A percentile compares a stretch with the other conserved stretches of the same genome.
Evolutionary conservation across 2,797 vertebrate genomes (phyloP).

Genomic region (Acanthurus tractus): DNA sequence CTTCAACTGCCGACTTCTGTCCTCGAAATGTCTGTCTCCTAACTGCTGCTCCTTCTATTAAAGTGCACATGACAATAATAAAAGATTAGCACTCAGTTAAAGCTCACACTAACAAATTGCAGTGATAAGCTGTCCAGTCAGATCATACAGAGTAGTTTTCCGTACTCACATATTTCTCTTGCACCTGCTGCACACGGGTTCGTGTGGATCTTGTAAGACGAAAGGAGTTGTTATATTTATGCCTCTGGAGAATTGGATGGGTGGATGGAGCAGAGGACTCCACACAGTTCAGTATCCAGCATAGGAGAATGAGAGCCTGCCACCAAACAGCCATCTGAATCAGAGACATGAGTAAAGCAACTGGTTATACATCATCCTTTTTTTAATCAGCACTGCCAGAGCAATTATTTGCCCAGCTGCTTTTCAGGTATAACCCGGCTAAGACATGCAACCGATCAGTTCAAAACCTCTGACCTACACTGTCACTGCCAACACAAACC

Average conservation of each 20-base stretch:
- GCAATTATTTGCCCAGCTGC: background rate
- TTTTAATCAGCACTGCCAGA: background rate
- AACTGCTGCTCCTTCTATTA: conserved; percentile 80
- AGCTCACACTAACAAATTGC: background rate
- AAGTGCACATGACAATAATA: background rate
- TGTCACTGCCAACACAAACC: conserved; percentile 15
- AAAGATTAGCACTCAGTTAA: background rate
- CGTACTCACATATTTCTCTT: conserved; percentile 82
- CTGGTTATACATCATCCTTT: background rate
- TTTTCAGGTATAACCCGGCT: background rate
- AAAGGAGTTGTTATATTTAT: conserved; percentile 73
- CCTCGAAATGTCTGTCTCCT: conserved; percentile 73
- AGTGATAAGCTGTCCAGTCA: background rate
- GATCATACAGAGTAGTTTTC: background rate
- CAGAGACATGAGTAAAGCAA: conserved; percentile 13
- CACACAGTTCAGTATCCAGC: conserved; percentile 47
- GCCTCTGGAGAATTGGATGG: conserved; percentile 16
- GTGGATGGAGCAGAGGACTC: conserved; percentile 31
- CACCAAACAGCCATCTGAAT: conserved; percentile 74
- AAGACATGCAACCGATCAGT: background rate
- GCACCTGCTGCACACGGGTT: conserved; percentile 76
- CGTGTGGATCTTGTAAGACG: conserved; percentile 68
- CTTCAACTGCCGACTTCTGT: conserved; percentile 67
- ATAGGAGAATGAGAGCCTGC: conserved; percentile 54
- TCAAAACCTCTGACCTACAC: background rate